phyloP scores from a whole-genome alignment of 2,113 vertebrate species.

The Guaruba guarouba region DNA sequence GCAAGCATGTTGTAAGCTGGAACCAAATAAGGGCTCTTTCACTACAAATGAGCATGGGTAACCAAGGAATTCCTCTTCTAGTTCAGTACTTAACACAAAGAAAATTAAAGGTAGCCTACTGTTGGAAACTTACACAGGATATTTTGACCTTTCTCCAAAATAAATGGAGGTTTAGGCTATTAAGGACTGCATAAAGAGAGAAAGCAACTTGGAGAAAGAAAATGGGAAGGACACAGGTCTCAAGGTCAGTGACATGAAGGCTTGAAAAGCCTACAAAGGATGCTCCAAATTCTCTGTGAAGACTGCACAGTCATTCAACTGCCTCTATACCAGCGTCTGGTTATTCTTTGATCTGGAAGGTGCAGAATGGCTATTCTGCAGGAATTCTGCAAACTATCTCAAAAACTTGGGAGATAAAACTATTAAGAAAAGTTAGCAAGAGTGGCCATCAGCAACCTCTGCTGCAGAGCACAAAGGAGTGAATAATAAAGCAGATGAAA shows the following conservation, averaged over 20 bases:
- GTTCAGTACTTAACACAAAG: neutral
- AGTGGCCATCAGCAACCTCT: neutral
- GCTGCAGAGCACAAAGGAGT: neutral
- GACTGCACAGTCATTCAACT: neutral
- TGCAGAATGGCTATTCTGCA: neutral
- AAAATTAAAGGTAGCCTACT: neutral
- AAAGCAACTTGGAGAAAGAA: rapidly evolving
- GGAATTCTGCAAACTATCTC: neutral
- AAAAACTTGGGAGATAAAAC: neutral
- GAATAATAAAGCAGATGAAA: neutral
- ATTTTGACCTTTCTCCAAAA: neutral
- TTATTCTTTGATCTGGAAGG: neutral
- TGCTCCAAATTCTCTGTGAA: neutral
- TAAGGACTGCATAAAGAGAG: neutral
- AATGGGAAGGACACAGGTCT: neutral
- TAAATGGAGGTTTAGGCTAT: neutral
- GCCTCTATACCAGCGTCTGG: neutral
- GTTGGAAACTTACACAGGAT: neutral
- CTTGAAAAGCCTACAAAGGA: neutral
- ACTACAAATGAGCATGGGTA: neutral
- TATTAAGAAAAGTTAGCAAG: neutral
- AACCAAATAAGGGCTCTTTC: neutral
- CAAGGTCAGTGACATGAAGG: neutral
- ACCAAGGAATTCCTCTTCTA: neutral
- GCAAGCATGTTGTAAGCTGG: neutral